Conservation (phyloP, 2,888 invertebrate genomes). For the Mesorhabditis spiculigera region DNA sequence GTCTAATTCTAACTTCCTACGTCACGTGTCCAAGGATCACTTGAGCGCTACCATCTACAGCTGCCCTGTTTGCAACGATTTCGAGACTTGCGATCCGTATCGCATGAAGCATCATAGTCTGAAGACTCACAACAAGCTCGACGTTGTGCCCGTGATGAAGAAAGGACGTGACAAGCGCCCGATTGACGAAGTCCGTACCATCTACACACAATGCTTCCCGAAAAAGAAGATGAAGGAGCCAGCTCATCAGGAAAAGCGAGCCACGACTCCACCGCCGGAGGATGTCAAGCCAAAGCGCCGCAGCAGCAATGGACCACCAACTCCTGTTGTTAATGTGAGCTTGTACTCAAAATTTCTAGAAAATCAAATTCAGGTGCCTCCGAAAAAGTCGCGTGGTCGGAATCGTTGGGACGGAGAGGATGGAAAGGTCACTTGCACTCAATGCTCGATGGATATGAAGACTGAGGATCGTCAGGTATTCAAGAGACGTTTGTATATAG, state of each 20-base stretch:
- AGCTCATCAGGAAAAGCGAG: neutral
- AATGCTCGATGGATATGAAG: conserved; percentile 43
- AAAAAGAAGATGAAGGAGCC: conserved; percentile 31
- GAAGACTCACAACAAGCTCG: neutral
- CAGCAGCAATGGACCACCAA: conserved; percentile 9
- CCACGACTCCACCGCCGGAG: neutral
- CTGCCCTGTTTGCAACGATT: conserved; percentile 38
- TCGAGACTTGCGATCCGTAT: conserved; percentile 30
- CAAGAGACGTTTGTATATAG: neutral
- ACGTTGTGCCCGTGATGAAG: too few species aligned
- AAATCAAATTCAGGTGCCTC: conserved; percentile 9
- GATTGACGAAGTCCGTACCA: conserved; percentile 29
- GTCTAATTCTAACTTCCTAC: conserved; percentile 37
- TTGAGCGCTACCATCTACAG: conserved; percentile 47
- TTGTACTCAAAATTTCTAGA: too few species aligned
- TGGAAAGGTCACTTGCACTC: conserved; percentile 23
- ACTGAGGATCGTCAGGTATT: conserved; percentile 40
- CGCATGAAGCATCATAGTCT: conserved; percentile 35
- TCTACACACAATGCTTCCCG: conserved; percentile 39
- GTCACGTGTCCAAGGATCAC: conserved; percentile 47
- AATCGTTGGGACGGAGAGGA: conserved; percentile 11
- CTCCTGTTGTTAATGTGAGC: too few species aligned
- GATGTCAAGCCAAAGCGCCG: conserved; percentile 12
- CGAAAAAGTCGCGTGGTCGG: neutral
- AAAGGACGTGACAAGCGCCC: too few species aligned